phyloP scores from a whole-genome alignment of 2,888 invertebrate genomes.

The Cryptus armator region DNA sequence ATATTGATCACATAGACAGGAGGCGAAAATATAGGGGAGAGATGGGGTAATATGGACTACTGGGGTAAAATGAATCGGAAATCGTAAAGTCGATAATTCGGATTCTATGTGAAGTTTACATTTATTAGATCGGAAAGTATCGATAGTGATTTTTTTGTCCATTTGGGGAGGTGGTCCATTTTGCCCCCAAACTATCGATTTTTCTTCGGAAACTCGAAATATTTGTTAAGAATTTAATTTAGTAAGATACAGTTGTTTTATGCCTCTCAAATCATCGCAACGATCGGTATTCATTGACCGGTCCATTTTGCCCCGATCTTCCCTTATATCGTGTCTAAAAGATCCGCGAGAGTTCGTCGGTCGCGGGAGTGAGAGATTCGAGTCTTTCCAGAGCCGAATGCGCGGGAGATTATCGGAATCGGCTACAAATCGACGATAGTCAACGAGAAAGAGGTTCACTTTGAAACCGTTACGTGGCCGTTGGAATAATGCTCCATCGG shows the following conservation, averaged over 20 bases:
- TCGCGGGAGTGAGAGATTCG: background rate
- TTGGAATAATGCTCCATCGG: background rate
- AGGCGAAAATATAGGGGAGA: background rate
- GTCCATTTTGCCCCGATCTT: background rate
- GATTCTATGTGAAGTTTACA: too few species aligned
- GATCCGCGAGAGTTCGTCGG: background rate
- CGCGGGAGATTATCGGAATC: background rate
- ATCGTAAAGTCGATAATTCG: background rate
- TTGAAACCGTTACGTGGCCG: slow-evolving; percentile 37
- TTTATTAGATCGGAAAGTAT: too few species aligned
- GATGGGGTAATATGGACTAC: too few species aligned
- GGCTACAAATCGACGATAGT: background rate
- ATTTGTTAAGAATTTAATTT: too few species aligned
- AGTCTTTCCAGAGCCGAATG: background rate
- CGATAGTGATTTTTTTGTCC: too few species aligned
- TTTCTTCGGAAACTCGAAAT: too few species aligned
- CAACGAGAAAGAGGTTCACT: slow-evolving; percentile 17
- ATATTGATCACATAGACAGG: background rate
- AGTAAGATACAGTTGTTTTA: too few species aligned
- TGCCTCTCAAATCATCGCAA: too few species aligned
- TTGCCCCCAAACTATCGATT: too few species aligned
- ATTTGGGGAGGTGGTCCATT: too few species aligned
- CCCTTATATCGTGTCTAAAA: background rate
- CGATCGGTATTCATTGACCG: background rate
- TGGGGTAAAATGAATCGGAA: background rate